These are phyloP conservation scores for Sula dactylatra DNA, from an alignment of 2,113 vertebrate species.

Conservation along the genomic window DNA sequence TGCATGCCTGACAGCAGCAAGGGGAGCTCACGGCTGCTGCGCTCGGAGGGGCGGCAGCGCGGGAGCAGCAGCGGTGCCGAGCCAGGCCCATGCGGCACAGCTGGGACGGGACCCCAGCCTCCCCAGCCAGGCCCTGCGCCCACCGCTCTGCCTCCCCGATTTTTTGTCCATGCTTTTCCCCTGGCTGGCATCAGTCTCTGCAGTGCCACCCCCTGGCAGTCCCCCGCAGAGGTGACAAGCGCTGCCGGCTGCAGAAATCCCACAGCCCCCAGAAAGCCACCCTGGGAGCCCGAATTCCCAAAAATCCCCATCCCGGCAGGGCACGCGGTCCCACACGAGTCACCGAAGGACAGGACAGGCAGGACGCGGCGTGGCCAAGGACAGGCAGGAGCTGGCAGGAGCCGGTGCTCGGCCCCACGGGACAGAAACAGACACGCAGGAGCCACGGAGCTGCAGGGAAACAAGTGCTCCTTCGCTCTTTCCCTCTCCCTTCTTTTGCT, in stretches of 20 bases:
- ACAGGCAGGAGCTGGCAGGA: background rate
- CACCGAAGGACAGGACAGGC: background rate
- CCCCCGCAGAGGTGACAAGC: background rate
- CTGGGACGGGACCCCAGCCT: accelerated
- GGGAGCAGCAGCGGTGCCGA: background rate
- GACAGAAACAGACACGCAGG: background rate
- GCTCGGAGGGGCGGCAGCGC: background rate
- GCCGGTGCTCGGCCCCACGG: background rate
- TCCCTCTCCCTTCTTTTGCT: background rate
- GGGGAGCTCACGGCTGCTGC: background rate
- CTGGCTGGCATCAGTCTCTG: slow-evolving; percentile 39
- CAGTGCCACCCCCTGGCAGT: slow-evolving; percentile 66
- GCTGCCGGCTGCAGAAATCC: background rate
- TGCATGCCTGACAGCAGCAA: background rate
- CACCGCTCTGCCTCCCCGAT: accelerated
- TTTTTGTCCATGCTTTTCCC: background rate
- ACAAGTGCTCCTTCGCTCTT: background rate
- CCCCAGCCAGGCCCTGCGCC: background rate
- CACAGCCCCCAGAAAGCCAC: background rate
- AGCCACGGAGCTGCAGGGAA: background rate
- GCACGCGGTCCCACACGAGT: accelerated
- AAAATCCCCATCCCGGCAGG: background rate
- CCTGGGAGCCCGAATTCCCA: background rate
- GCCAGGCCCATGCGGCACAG: background rate
- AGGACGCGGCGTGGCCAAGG: background rate